These are phyloP conservation scores for Mirza zaza DNA, from an alignment of 2,113 vertebrate genomes.

Conservation along the genomic window DNA sequence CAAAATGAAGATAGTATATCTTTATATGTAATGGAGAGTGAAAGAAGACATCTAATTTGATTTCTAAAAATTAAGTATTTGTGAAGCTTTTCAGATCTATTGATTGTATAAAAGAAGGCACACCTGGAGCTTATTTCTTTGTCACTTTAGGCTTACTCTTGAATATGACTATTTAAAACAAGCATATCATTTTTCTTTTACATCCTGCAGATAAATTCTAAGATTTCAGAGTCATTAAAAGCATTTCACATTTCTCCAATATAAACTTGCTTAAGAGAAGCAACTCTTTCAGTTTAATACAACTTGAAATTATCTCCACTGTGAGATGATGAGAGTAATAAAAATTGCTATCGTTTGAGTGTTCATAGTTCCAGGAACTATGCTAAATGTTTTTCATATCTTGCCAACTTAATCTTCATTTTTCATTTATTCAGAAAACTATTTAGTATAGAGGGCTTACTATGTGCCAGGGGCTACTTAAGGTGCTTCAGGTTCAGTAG, in stretches of 20 bases:
- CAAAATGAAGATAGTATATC: background rate
- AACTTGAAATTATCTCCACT: constrained; percentile 34
- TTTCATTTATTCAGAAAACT: constrained; percentile 43
- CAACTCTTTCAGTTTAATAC: constrained; percentile 29
- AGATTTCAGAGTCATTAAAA: constrained; percentile 26
- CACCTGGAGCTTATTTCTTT: constrained; percentile 35
- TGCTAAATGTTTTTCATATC: constrained; percentile 43
- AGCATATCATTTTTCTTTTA: constrained; percentile 24
- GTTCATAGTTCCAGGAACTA: background rate
- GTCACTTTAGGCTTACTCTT: constrained; percentile 39
- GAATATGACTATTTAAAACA: constrained; percentile 42
- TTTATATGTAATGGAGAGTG: constrained; percentile 22
- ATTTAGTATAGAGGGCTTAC: background rate
- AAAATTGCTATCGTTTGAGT: background rate
- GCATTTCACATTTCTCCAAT: constrained; percentile 28
- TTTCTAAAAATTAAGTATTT: constrained; percentile 38
- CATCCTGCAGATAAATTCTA: background rate
- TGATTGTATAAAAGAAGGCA: constrained; percentile 1
- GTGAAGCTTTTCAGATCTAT: constrained; percentile 39
- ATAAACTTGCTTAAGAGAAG: constrained; percentile 34
- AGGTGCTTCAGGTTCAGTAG: background rate
- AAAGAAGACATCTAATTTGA: constrained; percentile 37
- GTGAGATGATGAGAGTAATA: constrained; percentile 24
- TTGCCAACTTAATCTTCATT: constrained; percentile 30
- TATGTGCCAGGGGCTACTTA: background rate